phyloP scores from a whole-genome alignment of 2,797 vertebrate genomes.

The Phataginus tricuspis region DNA sequence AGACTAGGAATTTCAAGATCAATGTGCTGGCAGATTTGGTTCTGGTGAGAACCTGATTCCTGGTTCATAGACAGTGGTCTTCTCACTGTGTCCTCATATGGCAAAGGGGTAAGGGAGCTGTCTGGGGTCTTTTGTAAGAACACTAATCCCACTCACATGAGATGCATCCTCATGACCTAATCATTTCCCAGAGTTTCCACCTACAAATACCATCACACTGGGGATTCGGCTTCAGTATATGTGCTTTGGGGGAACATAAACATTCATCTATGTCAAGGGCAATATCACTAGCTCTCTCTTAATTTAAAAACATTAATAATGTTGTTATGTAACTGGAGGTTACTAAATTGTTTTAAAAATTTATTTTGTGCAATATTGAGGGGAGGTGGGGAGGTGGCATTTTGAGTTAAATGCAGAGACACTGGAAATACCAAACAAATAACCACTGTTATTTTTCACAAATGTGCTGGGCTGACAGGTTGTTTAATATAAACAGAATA shows the following conservation, averaged over 20 bases:
- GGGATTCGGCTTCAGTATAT: not conserved
- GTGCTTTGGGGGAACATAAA: not conserved
- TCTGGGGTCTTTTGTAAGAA: not conserved
- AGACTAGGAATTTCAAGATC: not conserved
- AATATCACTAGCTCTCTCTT: not conserved
- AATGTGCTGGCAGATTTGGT: not conserved
- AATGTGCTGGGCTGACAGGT: constrained; percentile 80
- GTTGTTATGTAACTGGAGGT: constrained; percentile 38
- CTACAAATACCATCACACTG: not conserved
- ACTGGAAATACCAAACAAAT: constrained; percentile 70
- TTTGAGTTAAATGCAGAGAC: constrained; percentile 77
- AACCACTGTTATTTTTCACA: constrained; percentile 80
- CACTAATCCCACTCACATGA: not conserved
- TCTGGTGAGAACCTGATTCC: not conserved
- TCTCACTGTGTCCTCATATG: not conserved
- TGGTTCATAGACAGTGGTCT: not conserved
- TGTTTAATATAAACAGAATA: constrained; percentile 84
- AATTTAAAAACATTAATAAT: constrained; percentile 57
- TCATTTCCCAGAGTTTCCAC: not conserved
- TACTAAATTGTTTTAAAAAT: constrained; percentile 14
- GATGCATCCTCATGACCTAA: not conserved
- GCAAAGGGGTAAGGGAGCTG: not conserved
- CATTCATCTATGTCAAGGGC: not conserved
- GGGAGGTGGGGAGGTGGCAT: not conserved
- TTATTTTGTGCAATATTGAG: not conserved